Conservation (phyloP, 2,888 invertebrate species). For the Heliconius cydno region DNA sequence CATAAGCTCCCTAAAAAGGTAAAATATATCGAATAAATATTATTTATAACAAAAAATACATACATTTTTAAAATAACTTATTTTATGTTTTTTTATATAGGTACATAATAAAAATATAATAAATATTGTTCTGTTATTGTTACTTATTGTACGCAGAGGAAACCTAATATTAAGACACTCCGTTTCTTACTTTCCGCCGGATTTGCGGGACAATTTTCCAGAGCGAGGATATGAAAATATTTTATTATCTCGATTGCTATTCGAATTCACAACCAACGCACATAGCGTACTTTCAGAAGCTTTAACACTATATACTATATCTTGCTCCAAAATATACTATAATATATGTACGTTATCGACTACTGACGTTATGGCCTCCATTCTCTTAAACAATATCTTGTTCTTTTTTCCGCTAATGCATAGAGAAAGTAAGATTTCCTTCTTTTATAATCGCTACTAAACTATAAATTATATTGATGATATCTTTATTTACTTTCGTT, state of each 20-base stretch:
- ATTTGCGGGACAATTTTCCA: not conserved
- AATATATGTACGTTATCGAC: not conserved
- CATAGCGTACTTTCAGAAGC: too few relatives aligned
- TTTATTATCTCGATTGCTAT: not conserved
- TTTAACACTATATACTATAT: too few relatives aligned
- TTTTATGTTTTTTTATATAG: too few relatives aligned
- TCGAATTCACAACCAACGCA: not conserved
- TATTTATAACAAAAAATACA: not conserved
- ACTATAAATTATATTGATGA: constrained; percentile 17
- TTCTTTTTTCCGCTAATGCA: constrained; percentile 31
- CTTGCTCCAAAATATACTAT: not conserved
- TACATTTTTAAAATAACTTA: too few relatives aligned
- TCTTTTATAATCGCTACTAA: constrained; percentile 13
- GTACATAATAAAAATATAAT: too few relatives aligned
- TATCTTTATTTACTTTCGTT: constrained; percentile 20
- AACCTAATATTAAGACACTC: not conserved
- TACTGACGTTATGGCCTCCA: constrained; percentile 15
- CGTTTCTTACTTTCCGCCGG: not conserved
- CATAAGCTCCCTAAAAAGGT: not conserved
- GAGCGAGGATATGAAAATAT: not conserved
- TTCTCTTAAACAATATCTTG: constrained; percentile 15
- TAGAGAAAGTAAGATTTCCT: constrained; percentile 28
- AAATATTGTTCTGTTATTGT: too few relatives aligned
- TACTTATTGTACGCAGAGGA: too few relatives aligned
- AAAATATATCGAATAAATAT: too few relatives aligned